phyloP scores from a whole-genome alignment of 2,113 vertebrate species.

The Silurus asotus region DNA sequence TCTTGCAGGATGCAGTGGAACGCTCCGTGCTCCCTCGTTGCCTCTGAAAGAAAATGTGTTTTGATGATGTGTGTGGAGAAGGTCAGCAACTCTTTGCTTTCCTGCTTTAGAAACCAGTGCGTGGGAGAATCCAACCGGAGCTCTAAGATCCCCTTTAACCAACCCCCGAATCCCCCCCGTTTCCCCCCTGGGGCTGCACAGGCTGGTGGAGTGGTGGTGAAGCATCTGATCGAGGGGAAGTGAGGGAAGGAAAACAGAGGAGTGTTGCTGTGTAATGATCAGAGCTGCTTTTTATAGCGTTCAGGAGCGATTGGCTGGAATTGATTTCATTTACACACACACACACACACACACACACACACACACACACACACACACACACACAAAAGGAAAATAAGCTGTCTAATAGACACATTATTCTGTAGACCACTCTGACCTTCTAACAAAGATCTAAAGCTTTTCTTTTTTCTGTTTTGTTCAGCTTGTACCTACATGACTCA shows the following conservation, averaged over 20 bases:
- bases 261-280: neutral
- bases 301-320: neutral
- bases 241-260: neutral
- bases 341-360: too few species aligned
- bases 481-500: neutral
- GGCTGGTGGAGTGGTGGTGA: neutral
- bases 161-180: too few species aligned
- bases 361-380: too few species aligned
- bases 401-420: neutral
- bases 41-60: neutral
- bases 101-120: neutral
- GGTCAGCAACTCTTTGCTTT: neutral
- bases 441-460: neutral
- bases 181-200: neutral
- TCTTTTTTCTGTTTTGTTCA: neutral
- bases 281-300: neutral
- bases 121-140: slow-evolving; percentile 1
- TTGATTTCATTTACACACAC: neutral
- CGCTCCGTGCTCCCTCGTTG: neutral
- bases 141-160: too few species aligned
- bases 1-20: neutral
- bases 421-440: too few species aligned
- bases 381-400: neutral
- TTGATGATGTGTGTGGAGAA: neutral
- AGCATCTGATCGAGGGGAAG: neutral